These are phyloP conservation scores for Syritta pipiens DNA, from an alignment of 2,888 invertebrate genomes.

Conservation along the genomic window DNA sequence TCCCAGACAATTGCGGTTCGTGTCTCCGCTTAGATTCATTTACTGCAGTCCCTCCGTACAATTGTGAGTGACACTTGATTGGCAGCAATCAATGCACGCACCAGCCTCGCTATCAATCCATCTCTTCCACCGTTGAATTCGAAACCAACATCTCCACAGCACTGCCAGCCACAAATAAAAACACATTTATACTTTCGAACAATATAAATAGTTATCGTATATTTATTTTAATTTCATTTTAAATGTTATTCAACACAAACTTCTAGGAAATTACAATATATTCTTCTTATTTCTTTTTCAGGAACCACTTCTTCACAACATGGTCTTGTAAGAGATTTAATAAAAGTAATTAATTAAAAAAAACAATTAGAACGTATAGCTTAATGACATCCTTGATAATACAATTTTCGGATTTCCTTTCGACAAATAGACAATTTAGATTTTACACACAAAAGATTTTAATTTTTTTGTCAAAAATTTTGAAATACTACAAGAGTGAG, in stretches of 20 bases:
- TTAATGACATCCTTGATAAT: constrained; percentile 47
- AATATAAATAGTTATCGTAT: constrained; percentile 50
- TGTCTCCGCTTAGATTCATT: background rate
- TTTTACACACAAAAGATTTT: background rate
- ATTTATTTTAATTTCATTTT: constrained; percentile 24
- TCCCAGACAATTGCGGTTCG: background rate
- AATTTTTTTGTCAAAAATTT: constrained; percentile 8
- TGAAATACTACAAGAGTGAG: constrained; percentile 23
- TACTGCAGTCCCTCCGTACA: background rate
- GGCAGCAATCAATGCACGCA: constrained; percentile 1
- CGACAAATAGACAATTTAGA: constrained; percentile 11
- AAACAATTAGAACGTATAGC: constrained; percentile 14
- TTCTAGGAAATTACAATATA: constrained; percentile 24
- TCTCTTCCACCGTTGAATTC: background rate
- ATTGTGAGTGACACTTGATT: background rate
- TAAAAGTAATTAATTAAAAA: constrained; percentile 1
- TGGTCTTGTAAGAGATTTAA: background rate
- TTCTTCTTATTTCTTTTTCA: too few relatives aligned
- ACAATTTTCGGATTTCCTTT: constrained; percentile 8
- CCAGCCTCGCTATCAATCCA: background rate
- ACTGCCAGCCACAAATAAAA: background rate
- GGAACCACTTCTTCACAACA: background rate
- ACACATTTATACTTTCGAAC: constrained; percentile 5
- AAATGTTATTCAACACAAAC: constrained; percentile 39
- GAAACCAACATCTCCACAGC: too few relatives aligned